Evolutionary conservation across 1,140 invertebrate species (phyloP).

Genomic region (Asobara japonica): DNA sequence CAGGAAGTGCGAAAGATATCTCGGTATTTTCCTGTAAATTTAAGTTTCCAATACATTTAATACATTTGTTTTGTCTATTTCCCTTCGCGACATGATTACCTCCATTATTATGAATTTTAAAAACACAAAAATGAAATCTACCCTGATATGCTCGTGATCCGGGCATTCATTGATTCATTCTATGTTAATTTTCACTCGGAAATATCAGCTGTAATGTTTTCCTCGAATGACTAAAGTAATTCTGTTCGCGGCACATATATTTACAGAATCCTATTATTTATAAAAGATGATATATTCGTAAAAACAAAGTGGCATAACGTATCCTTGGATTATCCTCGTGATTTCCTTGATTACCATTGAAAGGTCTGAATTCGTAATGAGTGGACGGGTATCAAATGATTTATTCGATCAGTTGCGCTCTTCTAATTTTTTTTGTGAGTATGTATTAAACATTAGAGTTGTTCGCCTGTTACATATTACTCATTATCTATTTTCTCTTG

Average conservation of each 20-base stretch:
- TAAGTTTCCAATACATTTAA: no score
- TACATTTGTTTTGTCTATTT: no score
- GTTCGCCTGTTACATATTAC: background rate
- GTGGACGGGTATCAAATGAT: no score
- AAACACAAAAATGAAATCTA: no score
- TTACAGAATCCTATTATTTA: background rate
- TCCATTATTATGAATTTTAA: no score
- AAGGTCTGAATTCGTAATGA: no score
- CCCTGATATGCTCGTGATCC: no score
- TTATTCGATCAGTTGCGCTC: background rate
- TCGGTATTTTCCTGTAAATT: no score
- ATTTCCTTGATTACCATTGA: background rate
- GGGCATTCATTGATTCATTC: background rate
- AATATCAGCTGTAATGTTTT: background rate
- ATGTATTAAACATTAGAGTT: background rate
- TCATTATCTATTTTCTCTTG: background rate
- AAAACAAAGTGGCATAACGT: background rate
- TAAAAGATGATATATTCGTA: slow-evolving; percentile 4
- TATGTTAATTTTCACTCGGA: background rate
- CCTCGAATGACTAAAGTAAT: background rate
- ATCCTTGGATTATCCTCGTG: background rate
- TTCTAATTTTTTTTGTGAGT: background rate
- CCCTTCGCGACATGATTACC: no score
- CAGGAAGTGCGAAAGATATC: no score
- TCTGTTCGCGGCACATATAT: background rate